Conservation (phyloP, 2,797 vertebrate species). For the Cuculus canorus region DNA sequence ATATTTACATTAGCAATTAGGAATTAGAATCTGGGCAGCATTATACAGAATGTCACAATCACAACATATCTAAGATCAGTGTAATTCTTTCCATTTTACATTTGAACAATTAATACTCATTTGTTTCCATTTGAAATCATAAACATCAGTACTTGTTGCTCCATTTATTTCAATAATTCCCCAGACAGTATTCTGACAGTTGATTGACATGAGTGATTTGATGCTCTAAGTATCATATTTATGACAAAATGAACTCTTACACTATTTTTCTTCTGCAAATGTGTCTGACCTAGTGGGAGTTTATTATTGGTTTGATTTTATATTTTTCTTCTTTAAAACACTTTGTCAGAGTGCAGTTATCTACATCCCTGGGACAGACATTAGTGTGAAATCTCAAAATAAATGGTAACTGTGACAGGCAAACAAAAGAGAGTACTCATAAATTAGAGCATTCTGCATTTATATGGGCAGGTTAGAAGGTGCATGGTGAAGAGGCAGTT, state of each 20-base stretch:
- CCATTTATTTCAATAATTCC: neutral
- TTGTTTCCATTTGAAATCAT: neutral
- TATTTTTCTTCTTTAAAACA: neutral
- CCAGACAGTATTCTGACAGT: neutral
- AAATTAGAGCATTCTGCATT: neutral
- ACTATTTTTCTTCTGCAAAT: neutral
- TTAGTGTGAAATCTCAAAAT: neutral
- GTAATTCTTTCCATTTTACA: neutral
- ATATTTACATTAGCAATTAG: neutral
- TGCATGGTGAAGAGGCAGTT: neutral
- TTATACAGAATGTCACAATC: neutral
- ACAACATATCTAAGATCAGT: neutral
- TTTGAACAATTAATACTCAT: neutral
- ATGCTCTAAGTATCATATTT: neutral
- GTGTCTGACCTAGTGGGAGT: neutral
- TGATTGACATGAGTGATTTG: neutral
- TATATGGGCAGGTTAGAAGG: rapidly evolving
- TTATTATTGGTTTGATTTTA: neutral
- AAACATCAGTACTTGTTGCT: neutral
- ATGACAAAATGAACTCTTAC: neutral
- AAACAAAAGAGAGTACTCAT: neutral
- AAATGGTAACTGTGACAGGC: neutral
- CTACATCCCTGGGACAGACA: neutral
- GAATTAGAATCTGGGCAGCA: neutral
- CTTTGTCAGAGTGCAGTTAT: neutral